Evolutionary conservation across 2,888 invertebrate genomes (phyloP).

Genomic region (Callyntrura guangdongensis): DNA sequence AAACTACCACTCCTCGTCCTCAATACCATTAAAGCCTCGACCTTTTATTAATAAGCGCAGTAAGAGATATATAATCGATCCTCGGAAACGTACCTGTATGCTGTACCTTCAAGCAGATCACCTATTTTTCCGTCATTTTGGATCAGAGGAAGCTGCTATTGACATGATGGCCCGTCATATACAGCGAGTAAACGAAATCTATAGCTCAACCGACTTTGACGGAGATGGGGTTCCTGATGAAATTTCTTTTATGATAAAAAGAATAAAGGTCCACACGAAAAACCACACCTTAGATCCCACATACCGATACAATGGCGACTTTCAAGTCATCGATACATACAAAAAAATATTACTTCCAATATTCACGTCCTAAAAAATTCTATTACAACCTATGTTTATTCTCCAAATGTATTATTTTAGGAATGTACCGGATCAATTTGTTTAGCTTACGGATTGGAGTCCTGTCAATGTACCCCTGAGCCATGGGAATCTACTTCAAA

Average conservation of each 20-base stretch:
- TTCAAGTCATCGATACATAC: constrained; percentile 99
- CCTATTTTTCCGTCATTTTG: constrained; percentile 97
- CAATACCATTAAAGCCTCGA: constrained; percentile 87
- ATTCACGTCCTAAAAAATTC: constrained; percentile 93
- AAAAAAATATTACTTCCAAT: no score
- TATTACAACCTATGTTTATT: background rate
- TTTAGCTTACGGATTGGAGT: constrained; percentile 97
- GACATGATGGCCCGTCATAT: constrained; percentile 98
- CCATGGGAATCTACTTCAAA: constrained; percentile 93
- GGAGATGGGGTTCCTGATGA: constrained; percentile 96
- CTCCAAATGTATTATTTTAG: constrained; percentile 86
- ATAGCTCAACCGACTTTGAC: constrained; percentile 92
- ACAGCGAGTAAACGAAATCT: constrained; percentile 92
- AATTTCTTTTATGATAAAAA: constrained; percentile 98
- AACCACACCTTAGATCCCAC: constrained; percentile 92
- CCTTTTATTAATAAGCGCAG: constrained; percentile 69
- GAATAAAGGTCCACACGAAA: constrained; percentile 96
- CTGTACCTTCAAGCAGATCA: constrained; percentile 98
- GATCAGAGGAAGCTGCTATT: constrained; percentile 97
- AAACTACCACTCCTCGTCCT: constrained; percentile 39
- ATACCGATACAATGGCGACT: constrained; percentile 97
- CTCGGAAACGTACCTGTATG: constrained; percentile 94
- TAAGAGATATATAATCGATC: constrained; percentile 89
- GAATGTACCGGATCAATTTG: constrained; percentile 99
- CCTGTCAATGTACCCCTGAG: constrained; percentile 96